These are phyloP conservation scores for Melitaea cinxia DNA, from an alignment of 1,140 invertebrate species.

Conservation along the genomic window DNA sequence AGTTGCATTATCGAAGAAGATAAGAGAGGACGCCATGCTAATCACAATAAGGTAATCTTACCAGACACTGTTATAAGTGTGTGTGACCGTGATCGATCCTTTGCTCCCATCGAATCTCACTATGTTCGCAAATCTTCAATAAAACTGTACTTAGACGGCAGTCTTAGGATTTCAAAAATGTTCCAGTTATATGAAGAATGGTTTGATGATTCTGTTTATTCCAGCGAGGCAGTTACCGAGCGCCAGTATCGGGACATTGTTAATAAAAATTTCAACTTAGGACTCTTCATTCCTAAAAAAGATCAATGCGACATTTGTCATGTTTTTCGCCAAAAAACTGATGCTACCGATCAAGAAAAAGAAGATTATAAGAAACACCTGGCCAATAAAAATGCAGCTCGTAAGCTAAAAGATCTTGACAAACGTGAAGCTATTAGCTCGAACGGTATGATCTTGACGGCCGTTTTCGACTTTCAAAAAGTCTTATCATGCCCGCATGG, in stretches of 20 bases:
- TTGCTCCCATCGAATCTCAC: neutral
- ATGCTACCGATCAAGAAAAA: neutral
- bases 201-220: neutral
- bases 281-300: neutral
- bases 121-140: neutral
- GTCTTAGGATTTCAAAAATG: neutral
- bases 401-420: neutral
- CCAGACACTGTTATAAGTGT: neutral
- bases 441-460: neutral
- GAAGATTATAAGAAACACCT: neutral
- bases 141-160: neutral
- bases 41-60: neutral
- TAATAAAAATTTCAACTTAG: neutral
- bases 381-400: neutral
- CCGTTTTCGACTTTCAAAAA: constrained; percentile 12
- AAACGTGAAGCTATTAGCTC: neutral
- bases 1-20: neutral
- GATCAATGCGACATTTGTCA: neutral
- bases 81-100: neutral
- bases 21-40: neutral
- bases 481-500: neutral
- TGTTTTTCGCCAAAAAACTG: neutral
- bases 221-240: neutral
- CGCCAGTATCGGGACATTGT: neutral
- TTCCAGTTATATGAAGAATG: neutral